Evolutionary conservation across 1,140 invertebrate species (phyloP), one percentile per base, ranked within the genome.

Genomic region (Diabrotica undecimpunctata): DNA sequence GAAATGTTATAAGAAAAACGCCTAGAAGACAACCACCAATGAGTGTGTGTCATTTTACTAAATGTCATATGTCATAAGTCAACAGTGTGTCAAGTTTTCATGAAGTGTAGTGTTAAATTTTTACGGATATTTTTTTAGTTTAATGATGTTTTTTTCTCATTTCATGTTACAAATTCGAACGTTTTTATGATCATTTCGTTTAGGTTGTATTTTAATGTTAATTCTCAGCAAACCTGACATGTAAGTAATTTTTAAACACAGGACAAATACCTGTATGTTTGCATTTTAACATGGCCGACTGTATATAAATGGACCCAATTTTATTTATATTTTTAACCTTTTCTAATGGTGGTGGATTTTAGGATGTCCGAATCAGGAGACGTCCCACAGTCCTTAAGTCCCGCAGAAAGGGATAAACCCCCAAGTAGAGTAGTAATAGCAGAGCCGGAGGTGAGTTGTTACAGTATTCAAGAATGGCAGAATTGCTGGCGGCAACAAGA

Each of bases 401-500:
- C 74, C 9, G 72, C 69, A 8, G 72, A 73, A 53, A 61, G 63
- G 50, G 72, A 75, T 54, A 76, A 72, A 59, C 59, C 61, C 10
- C 68, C 73, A 25, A 63, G 66, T 7, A 73, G 74, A 35, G 71
- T 79, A 11, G 41, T 72, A 5, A 54, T 79, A 13, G 65, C 66
- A 12, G 78, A 78, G 36, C 62, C 67, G 10, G 78, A 79, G 57
- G 66, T 77, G 62, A 56, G 57, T 41, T 67, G 61, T 37, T 65
- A 77, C 36, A 71, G 70, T 35, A 50, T 70, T 11, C 61, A 62
- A n/a, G 77, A 77, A 55, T 76, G 75, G 74, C 62, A 66, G 46
- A 67, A 69, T 38, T 72, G 74, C 35, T 79, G 78, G 78, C 66
- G 71, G 64, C 73, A 74, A 64, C 78, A 79, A 67, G 78, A 77